These are phyloP conservation scores for Choristoneura fumiferana DNA, from an alignment of 1,140 invertebrate genomes.

Conservation along the genomic window DNA sequence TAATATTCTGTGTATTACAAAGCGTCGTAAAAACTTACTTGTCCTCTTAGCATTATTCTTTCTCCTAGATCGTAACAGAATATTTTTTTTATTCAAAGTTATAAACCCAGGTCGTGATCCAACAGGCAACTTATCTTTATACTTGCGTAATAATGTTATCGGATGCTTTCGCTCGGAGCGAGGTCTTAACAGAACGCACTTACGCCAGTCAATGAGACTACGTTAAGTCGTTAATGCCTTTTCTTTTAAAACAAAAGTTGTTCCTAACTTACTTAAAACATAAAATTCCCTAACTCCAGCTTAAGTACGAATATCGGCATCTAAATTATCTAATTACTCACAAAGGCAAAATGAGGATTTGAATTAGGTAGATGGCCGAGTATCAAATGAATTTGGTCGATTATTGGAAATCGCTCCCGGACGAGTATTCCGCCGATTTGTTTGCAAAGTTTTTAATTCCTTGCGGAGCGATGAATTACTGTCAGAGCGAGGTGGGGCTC, in stretches of 20 bases:
- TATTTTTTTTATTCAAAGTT: too few relatives aligned
- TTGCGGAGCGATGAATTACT: conserved; percentile 22
- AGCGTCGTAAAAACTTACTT: too few relatives aligned
- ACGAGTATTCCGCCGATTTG: conserved; percentile 25
- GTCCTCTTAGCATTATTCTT: too few relatives aligned
- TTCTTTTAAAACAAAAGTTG: conserved; percentile 17
- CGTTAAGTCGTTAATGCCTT: conserved; percentile 4
- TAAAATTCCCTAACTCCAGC: neutral
- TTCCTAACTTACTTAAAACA: neutral
- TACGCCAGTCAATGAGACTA: neutral
- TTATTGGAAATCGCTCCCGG: conserved; percentile 27
- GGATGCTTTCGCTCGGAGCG: too few relatives aligned
- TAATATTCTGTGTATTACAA: too few relatives aligned
- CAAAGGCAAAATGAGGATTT: conserved; percentile 20
- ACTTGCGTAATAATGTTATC: too few relatives aligned
- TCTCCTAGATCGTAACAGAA: too few relatives aligned
- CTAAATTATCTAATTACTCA: conserved; percentile 16
- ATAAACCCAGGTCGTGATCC: too few relatives aligned
- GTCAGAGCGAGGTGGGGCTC: neutral
- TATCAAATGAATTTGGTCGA: conserved; percentile 29
- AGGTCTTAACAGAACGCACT: too few relatives aligned
- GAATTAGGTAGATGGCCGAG: conserved; percentile 21
- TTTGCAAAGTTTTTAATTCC: conserved; percentile 31
- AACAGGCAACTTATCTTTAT: too few relatives aligned
- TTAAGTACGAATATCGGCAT: conserved; percentile 4